phyloP scores from a whole-genome alignment of 2,888 invertebrate genomes.

The Polydrusus cervinus region DNA sequence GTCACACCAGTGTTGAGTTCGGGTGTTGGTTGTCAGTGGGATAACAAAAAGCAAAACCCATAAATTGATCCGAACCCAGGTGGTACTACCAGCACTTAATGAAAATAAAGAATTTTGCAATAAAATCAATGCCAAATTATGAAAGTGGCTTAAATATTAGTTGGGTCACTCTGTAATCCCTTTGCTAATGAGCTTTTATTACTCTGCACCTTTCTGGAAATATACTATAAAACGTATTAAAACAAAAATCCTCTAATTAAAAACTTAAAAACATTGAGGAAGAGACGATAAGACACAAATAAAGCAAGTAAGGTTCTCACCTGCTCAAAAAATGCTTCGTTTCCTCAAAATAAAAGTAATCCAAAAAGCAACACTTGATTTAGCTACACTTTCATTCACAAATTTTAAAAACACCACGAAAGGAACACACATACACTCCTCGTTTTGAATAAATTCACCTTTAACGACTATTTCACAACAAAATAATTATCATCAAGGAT shows the following conservation, averaged over 20 bases:
- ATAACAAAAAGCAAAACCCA: too few species aligned
- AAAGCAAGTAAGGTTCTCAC: neutral
- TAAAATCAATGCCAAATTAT: too few species aligned
- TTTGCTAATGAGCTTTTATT: too few species aligned
- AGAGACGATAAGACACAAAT: neutral
- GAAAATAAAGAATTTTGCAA: too few species aligned
- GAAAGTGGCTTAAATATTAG: too few species aligned
- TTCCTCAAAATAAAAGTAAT: neutral
- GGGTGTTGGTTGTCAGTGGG: too few species aligned
- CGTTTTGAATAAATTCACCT: neutral
- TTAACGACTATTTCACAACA: neutral
- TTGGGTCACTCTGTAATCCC: too few species aligned
- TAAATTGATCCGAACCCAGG: too few species aligned
- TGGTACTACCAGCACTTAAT: too few species aligned
- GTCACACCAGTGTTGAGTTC: too few species aligned
- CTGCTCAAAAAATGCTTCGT: slow-evolving; percentile 13
- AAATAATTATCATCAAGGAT: neutral
- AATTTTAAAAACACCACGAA: neutral
- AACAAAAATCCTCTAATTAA: neutral
- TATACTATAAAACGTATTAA: neutral
- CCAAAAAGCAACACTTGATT: neutral
- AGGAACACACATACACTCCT: neutral
- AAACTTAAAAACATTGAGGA: slow-evolving; percentile 20
- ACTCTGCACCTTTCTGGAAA: too few species aligned
- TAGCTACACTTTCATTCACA: neutral